These are phyloP conservation scores for Chymomyza fuscimana DNA, from an alignment of 2,888 invertebrate species.

Conservation along the genomic window DNA sequence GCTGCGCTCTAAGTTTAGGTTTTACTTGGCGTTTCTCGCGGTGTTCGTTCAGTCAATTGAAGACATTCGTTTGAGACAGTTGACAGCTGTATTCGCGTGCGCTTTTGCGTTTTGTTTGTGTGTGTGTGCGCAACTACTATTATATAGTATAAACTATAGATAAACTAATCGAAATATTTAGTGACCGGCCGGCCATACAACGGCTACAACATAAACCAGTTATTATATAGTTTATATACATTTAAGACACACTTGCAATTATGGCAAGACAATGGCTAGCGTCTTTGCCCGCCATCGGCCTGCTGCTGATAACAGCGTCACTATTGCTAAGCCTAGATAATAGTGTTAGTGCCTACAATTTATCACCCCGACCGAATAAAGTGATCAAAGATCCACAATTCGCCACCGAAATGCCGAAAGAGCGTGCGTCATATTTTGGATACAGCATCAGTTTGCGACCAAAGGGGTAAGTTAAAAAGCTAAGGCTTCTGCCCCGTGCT, in stretches of 20 bases:
- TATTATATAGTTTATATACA: conserved; percentile 8
- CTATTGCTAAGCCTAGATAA: conserved; percentile 14
- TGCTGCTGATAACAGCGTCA: conserved; percentile 7
- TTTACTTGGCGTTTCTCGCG: background rate
- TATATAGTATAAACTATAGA: conserved; percentile 24
- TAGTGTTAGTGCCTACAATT: conserved; percentile 66
- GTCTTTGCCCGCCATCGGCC: background rate
- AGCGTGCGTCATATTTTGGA: conserved; percentile 78
- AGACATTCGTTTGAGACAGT: background rate
- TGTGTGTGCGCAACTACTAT: background rate
- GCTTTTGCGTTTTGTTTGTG: background rate
- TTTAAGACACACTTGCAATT: background rate
- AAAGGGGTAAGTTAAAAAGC: conserved; percentile 70
- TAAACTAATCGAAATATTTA: conserved; percentile 39
- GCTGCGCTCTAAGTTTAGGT: background rate
- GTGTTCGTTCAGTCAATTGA: background rate
- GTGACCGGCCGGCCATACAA: background rate
- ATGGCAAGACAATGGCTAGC: conserved; percentile 31
- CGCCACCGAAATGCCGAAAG: conserved; percentile 65
- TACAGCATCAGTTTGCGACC: conserved; percentile 72
- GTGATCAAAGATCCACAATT: conserved; percentile 76
- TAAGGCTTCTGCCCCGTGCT: background rate
- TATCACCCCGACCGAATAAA: conserved; percentile 78
- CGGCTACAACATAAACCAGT: conserved; percentile 28
- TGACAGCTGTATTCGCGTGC: background rate